Evolutionary conservation across 92 coral and sea anemone genomes (phyloP), one percentile per base, ranked within the genome.

Genomic region (Palythoa grandiflora): DNA sequence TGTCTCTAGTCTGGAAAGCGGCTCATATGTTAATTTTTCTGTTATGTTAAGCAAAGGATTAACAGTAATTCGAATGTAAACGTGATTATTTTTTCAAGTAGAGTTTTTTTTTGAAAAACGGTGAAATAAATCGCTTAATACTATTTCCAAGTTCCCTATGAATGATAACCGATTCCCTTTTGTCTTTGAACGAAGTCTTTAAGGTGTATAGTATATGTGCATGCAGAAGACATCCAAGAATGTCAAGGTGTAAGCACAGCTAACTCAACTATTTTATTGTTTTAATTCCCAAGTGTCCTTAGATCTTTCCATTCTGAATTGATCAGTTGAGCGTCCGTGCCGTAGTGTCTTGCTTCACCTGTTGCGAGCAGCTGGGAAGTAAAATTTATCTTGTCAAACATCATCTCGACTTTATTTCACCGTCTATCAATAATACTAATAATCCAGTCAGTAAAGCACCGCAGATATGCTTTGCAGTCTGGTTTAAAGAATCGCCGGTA

Each of bases 241-340:
- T 8, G 28, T 28, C 28, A 28, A 28, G 28, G 28, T 28, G 3
- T 70, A 28, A 3, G 74, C 47, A 28, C 3, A 70, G 14, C 37
- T n/a, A 76, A 10, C 7, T 28, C 57, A 17, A 20, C 10, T 13
- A 38, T 36, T 6, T 28, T 5, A 38, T 21, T 21, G n/a, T 54
- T 38, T 12, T 76, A 77, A 77, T 77, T 76, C 83, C 83, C 83
- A 77, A 50, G 65, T 52, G 83, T 52, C 66, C 20, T 52, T 51
- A 14, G 36, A 6, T 36, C 10, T 37, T 9, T 1, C 10, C 16
- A 5, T 35, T 70, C 16, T 70, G 75, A 36, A 70, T 36, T n/a
- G 28, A 70, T 36, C 75, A 70, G 44, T 21, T 12, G 16, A 77
- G 66, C 38, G 80, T 47, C 60, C 11, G 37, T 17, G 13, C 51